phyloP scores from a whole-genome alignment of 2,113 vertebrate species.

The Python bivittatus region DNA sequence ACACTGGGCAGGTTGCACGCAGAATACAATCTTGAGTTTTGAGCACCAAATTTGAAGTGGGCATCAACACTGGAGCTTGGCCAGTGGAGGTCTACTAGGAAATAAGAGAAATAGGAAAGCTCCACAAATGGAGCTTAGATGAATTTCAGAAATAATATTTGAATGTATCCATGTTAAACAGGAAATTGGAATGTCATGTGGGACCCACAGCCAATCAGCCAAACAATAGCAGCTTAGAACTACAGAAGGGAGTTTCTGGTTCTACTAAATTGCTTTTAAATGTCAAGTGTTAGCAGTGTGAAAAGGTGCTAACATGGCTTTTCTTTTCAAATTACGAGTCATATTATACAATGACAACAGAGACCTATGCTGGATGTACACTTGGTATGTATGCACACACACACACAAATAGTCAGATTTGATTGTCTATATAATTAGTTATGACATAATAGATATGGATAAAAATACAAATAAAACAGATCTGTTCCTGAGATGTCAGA shows the following conservation, averaged over 20 bases:
- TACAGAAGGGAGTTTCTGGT: background rate
- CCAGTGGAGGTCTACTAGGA: background rate
- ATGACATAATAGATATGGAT: background rate
- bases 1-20: background rate
- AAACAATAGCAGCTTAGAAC: background rate
- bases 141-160: background rate
- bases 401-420: background rate
- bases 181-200: background rate
- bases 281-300: background rate
- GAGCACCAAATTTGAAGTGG: no score
- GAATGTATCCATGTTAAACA: background rate
- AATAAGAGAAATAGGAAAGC: background rate
- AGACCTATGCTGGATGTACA: background rate
- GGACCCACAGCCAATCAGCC: background rate
- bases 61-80: background rate
- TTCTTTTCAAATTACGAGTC: background rate
- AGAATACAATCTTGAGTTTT: background rate
- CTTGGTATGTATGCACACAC: background rate
- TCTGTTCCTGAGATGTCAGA: background rate
- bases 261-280: slow-evolving; percentile 16
- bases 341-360: background rate
- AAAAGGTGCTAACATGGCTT: background rate
- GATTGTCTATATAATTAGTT: background rate
- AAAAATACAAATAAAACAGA: background rate
- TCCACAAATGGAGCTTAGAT: background rate